phyloP scores from a whole-genome alignment of 2,113 vertebrate genomes.

The Bubo scandiacus region DNA sequence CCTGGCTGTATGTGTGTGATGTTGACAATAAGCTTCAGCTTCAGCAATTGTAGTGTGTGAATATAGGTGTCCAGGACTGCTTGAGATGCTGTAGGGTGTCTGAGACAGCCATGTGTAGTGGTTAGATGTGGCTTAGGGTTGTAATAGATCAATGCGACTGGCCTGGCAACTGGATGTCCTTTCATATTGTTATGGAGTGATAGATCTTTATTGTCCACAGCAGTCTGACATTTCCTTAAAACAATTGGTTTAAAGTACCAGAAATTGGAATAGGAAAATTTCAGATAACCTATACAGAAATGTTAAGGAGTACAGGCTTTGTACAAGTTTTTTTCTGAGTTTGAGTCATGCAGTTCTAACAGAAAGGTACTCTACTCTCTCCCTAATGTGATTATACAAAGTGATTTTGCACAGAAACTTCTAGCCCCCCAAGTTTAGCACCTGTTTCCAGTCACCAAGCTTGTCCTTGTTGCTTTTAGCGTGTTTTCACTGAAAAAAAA shows the following conservation, averaged over 20 bases:
- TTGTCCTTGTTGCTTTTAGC: neutral
- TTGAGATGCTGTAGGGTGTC: neutral
- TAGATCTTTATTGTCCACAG: neutral
- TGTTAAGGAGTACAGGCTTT: neutral
- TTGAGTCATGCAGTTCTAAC: neutral
- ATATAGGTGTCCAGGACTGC: neutral
- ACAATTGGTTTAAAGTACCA: neutral
- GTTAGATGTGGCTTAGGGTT: neutral
- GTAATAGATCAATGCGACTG: neutral
- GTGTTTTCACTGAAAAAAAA: neutral
- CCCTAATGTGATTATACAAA: neutral
- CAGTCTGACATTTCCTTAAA: neutral
- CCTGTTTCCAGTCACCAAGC: neutral
- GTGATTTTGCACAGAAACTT: neutral
- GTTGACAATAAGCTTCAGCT: neutral
- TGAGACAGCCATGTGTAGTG: neutral
- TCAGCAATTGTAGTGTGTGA: neutral
- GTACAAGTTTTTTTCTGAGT: neutral
- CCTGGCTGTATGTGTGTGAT: neutral
- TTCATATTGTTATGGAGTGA: neutral
- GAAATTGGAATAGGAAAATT: neutral
- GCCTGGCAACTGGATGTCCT: neutral
- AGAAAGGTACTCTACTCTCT: neutral
- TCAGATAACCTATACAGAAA: neutral
- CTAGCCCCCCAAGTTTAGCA: neutral